Percentiles rank a stretch among this genome's conserved stretches.
These are phyloP conservation scores for Agrilus planipennis DNA, from an alignment of 1,140 invertebrate genomes.

Conservation along the genomic window DNA sequence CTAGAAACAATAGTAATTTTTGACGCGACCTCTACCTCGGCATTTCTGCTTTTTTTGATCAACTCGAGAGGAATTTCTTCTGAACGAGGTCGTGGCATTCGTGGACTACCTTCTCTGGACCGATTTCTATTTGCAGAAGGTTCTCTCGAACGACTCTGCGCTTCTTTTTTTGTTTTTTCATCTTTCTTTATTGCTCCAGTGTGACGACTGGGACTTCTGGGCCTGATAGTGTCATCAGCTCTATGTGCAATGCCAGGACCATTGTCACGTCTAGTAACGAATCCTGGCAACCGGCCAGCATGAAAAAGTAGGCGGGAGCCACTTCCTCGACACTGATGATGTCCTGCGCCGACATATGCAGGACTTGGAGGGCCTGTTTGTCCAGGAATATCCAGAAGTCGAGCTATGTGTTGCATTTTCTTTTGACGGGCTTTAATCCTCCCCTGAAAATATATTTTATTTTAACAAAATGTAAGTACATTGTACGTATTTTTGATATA, in stretches of 20 bases:
- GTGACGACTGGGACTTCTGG: slow-evolving; percentile 14
- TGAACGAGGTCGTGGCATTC: slow-evolving; percentile 57
- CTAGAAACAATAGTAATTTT: slow-evolving; percentile 30
- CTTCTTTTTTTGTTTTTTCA: slow-evolving; percentile 16
- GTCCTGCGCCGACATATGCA: slow-evolving; percentile 30
- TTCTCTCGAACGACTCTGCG: slow-evolving; percentile 25
- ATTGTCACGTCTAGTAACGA: slow-evolving; percentile 48
- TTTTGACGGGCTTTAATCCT: slow-evolving; percentile 88
- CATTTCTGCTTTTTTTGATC: slow-evolving; percentile 34
- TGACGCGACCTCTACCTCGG: slow-evolving; percentile 30
- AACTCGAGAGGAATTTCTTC: slow-evolving; percentile 75
- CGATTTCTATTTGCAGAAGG: slow-evolving; percentile 33
- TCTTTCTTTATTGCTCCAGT: slow-evolving; percentile 10
- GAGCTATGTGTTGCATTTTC: slow-evolving; percentile 91
- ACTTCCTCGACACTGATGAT: slow-evolving; percentile 25
- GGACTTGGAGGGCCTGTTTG: slow-evolving; percentile 42
- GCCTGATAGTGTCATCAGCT: slow-evolving; percentile 26
- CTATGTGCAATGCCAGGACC: slow-evolving; percentile 26
- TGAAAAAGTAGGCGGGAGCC: slow-evolving; percentile 48
- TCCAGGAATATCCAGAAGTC: slow-evolving; percentile 71
- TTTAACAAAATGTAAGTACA: too few species aligned
- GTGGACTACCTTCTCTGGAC: slow-evolving; percentile 58
- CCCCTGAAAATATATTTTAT: too few species aligned
- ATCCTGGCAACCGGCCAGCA: slow-evolving; percentile 51
- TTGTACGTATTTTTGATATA: too few species aligned